phyloP scores from a whole-genome alignment of 2,113 vertebrate genomes.

The Cavia aperea region DNA sequence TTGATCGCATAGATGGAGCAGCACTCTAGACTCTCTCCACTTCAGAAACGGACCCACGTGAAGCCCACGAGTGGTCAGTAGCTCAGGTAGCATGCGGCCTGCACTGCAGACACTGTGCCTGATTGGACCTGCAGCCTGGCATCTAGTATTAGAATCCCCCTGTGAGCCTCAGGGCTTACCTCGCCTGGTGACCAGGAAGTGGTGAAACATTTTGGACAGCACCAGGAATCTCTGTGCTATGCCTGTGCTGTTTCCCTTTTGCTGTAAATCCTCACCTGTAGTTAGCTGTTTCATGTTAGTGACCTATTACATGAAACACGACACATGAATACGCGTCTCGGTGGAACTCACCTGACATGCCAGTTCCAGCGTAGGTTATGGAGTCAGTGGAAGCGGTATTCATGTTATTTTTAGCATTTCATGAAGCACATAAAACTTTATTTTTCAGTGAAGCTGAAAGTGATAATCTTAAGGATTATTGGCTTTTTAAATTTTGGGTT shows the following conservation, averaged over 20 bases:
- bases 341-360: neutral
- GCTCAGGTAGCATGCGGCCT: too few species aligned
- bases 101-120: neutral
- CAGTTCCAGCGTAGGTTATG: neutral
- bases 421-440: neutral
- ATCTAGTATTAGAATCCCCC: neutral
- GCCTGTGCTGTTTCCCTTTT: neutral
- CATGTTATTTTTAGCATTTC: neutral
- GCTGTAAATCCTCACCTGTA: accelerated
- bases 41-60: neutral
- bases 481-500: neutral
- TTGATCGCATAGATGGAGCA: too few species aligned
- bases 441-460: neutral
- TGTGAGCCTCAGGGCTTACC: neutral
- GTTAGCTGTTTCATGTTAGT: too few species aligned
- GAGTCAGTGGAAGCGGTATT: neutral
- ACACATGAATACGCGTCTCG: neutral
- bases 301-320: neutral
- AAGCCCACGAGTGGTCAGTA: neutral
- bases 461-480: neutral
- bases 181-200: neutral
- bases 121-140: neutral
- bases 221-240: accelerated
- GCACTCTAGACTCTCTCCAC: neutral
- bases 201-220: neutral